Conservation (phyloP, 2,888 invertebrate species). For the Agrotis puta region DNA sequence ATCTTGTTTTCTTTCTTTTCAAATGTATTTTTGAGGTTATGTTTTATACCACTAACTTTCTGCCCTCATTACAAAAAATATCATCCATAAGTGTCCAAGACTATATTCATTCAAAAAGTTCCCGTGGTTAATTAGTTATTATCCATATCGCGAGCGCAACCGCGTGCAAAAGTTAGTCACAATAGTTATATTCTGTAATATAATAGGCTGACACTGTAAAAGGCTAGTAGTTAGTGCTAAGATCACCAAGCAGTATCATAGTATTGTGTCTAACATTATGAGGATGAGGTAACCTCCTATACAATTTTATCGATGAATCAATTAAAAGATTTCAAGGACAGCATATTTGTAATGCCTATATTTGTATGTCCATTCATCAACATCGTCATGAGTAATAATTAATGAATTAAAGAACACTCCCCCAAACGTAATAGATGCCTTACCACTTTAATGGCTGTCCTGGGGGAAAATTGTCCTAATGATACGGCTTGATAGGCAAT, state of each 20-base stretch:
- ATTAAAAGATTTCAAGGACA: slow-evolving; percentile 26
- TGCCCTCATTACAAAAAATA: no score
- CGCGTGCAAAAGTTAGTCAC: neutral
- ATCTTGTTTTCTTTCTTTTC: no score
- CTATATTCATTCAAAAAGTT: no score
- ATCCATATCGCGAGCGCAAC: no score
- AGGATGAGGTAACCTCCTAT: slow-evolving; percentile 23
- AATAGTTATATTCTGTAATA: neutral
- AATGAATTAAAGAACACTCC: slow-evolving; percentile 22
- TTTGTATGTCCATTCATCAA: neutral
- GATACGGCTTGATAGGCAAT: neutral
- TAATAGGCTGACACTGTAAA: neutral
- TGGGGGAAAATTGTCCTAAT: slow-evolving; percentile 26
- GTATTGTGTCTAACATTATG: slow-evolving; percentile 23
- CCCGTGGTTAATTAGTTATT: no score
- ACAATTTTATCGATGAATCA: slow-evolving; percentile 4
- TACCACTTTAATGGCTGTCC: slow-evolving; percentile 12
- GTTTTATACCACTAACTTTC: no score
- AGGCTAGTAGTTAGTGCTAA: neutral
- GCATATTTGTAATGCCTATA: slow-evolving; percentile 1
- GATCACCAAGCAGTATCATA: neutral
- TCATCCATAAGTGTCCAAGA: no score
- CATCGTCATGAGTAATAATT: slow-evolving; percentile 20
- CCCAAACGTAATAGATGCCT: neutral
- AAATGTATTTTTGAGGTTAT: no score